A percentile compares a stretch with the other conserved stretches of the same genome.
phyloP scores from a whole-genome alignment of 2,888 invertebrate genomes.

The Callyntrura guangdongensis region DNA sequence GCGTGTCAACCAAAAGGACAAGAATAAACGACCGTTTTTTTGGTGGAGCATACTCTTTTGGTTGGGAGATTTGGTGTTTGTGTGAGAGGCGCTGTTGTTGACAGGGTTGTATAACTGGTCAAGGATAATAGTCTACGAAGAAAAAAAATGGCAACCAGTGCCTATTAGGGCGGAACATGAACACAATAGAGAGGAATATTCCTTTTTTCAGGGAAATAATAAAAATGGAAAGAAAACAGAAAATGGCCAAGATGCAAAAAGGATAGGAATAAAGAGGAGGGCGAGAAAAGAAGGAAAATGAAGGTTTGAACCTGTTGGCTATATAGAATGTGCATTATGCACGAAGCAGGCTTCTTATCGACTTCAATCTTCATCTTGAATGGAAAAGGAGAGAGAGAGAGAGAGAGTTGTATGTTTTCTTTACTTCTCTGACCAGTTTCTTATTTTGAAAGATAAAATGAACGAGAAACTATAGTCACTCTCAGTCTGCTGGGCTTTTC shows the following conservation, averaged over 20 bases:
- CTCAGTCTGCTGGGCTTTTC: conserved; percentile 9
- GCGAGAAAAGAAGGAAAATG: not conserved
- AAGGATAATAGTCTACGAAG: not conserved
- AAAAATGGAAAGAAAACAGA: not conserved
- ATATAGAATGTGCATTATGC: not conserved
- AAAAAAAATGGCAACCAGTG: conserved; percentile 16
- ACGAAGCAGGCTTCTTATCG: not conserved
- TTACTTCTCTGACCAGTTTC: not conserved
- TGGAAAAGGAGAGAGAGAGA: too few relatives aligned
- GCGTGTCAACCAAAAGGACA: not conserved
- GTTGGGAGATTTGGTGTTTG: not conserved
- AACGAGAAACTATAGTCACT: not conserved
- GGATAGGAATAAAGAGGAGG: not conserved
- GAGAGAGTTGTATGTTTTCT: conserved; percentile 34
- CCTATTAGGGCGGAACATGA: conserved; percentile 40
- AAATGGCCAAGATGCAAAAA: not conserved
- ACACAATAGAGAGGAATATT: not conserved
- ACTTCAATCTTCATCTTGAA: not conserved
- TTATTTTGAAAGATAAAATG: not conserved
- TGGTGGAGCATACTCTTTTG: too few relatives aligned
- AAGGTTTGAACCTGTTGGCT: conserved; percentile 19
- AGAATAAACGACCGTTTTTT: conserved; percentile 9
- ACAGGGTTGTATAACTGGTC: not conserved
- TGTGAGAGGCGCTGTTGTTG: not conserved
- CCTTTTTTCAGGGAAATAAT: not conserved